A percentile compares a stretch with the other conserved stretches of the same genome.
phyloP scores from a whole-genome alignment of 1,140 invertebrate genomes.

The Philaenus spumarius region DNA sequence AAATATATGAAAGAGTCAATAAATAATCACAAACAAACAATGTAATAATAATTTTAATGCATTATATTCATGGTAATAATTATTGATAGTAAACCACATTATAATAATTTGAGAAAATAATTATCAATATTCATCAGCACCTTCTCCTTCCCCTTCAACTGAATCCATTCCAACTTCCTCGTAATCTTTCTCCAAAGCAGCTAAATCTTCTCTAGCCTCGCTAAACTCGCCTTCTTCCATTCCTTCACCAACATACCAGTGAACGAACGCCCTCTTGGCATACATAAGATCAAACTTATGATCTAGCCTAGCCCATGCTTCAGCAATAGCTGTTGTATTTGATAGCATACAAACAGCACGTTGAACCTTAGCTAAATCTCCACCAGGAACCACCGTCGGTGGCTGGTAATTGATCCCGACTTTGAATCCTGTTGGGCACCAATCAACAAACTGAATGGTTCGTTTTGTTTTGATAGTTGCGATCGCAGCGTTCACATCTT shows the following conservation, averaged over 20 bases:
- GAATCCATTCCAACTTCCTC: constrained; percentile 59
- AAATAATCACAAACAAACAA: too few species aligned
- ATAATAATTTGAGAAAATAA: too few species aligned
- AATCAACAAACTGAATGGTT: constrained; percentile 64
- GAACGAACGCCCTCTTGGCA: constrained; percentile 45
- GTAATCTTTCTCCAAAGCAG: constrained; percentile 57
- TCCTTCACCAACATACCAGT: constrained; percentile 48
- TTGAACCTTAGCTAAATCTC: constrained; percentile 72
- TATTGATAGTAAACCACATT: too few species aligned
- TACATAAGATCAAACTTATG: constrained; percentile 60
- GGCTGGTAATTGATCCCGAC: constrained; percentile 72
- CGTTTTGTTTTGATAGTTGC: constrained; percentile 80
- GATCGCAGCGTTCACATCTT: constrained; percentile 79
- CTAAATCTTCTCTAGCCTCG: constrained; percentile 58
- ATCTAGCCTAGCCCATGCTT: constrained; percentile 71
- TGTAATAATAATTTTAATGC: too few species aligned
- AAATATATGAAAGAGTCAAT: too few species aligned
- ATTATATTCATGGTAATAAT: too few species aligned
- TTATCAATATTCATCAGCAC: constrained; percentile 30
- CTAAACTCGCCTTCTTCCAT: constrained; percentile 61
- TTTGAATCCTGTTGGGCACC: constrained; percentile 85
- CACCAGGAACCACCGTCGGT: constrained; percentile 69
- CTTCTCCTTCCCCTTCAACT: constrained; percentile 46
- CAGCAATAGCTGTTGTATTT: constrained; percentile 79
- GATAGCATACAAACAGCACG: constrained; percentile 77